Evolutionary conservation across 2,888 invertebrate species (phyloP).

Genomic region (Boloria selene): DNA sequence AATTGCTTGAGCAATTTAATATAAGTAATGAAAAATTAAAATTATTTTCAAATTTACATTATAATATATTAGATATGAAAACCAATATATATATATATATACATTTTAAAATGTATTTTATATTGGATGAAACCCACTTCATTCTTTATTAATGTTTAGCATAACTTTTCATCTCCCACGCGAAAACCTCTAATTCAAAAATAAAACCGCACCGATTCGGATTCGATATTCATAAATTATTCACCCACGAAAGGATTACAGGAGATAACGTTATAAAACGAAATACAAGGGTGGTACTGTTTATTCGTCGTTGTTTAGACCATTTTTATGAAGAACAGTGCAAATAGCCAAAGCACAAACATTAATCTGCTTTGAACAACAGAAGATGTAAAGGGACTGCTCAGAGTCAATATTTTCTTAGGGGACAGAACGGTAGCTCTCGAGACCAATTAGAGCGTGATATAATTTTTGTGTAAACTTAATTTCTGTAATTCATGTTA

Average conservation of each 20-base stretch:
- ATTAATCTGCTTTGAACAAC: constrained; percentile 81
- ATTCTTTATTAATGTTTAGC: not conserved
- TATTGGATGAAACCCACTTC: not conserved
- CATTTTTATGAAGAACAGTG: constrained; percentile 80
- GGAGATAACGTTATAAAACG: constrained; percentile 63
- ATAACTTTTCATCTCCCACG: constrained; percentile 1
- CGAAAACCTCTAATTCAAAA: constrained; percentile 21
- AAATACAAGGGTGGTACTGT: constrained; percentile 64
- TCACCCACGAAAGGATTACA: constrained; percentile 52
- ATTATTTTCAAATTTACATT: too few relatives aligned
- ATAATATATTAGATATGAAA: too few relatives aligned
- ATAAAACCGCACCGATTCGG: constrained; percentile 22
- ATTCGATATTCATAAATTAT: constrained; percentile 42
- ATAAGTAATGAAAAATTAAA: too few relatives aligned
- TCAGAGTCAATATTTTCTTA: constrained; percentile 73
- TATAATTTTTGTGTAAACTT: constrained; percentile 78
- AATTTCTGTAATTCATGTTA: constrained; percentile 58
- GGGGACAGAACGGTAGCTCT: constrained; percentile 73
- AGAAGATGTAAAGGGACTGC: constrained; percentile 75
- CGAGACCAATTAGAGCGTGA: constrained; percentile 77
- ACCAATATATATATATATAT: not conserved
- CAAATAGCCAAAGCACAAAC: constrained; percentile 76
- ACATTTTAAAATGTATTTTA: not conserved
- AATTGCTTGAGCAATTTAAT: too few relatives aligned
- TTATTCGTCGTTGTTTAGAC: constrained; percentile 69